These are phyloP conservation scores for Mus musculus DNA, from an alignment of 2,113 vertebrate genomes.

Conservation along the genomic window GRCm39 chr5:81970501-81971000, in stretches of 20 bases:
- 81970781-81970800: neutral
- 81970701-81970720: neutral
- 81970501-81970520: neutral
- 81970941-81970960: neutral
- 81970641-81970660: neutral
- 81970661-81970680: neutral
- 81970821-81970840: neutral
- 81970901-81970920: neutral
- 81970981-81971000: too few species aligned
- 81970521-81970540: neutral
- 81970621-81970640: neutral
- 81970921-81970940: neutral
- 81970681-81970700: neutral
- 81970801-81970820: neutral
- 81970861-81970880: neutral
- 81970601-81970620: neutral
- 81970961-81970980: too few species aligned
- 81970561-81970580: neutral
- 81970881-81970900: too few species aligned
- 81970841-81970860: neutral
- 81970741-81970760: neutral
- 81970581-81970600: neutral
- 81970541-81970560: neutral
- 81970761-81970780: neutral
- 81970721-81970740: neutral